phyloP scores from a whole-genome alignment of 2,797 vertebrate species.

The Argentina silus region DNA sequence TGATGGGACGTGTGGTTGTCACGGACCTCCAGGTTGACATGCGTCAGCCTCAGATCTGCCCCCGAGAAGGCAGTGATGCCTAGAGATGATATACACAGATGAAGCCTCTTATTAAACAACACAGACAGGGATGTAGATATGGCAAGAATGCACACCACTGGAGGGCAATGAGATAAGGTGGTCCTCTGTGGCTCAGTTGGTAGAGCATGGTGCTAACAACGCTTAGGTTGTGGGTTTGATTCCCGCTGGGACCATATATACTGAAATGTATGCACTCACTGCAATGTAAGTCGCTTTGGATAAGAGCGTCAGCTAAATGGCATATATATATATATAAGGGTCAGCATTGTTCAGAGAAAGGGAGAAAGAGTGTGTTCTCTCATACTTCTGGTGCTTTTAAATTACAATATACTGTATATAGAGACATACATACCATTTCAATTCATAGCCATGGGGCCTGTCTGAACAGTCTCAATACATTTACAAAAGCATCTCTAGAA shows the following conservation, averaged over 20 bases:
- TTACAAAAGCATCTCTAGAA: neutral
- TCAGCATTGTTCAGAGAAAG: neutral
- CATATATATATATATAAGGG: too few relatives aligned
- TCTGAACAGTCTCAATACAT: neutral
- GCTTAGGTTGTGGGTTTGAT: too few relatives aligned
- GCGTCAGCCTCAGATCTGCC: slow-evolving; percentile 38
- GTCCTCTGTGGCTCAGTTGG: too few relatives aligned
- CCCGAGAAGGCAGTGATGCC: neutral
- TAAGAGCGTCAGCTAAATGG: too few relatives aligned
- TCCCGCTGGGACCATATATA: too few relatives aligned
- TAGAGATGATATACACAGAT: slow-evolving; percentile 18
- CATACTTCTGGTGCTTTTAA: neutral
- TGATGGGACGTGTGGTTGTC: slow-evolving; percentile 63
- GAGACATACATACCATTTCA: neutral
- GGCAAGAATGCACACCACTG: neutral
- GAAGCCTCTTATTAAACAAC: neutral
- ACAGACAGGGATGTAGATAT: neutral
- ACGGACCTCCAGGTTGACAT: slow-evolving; percentile 53
- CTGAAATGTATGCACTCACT: too few relatives aligned
- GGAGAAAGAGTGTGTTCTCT: neutral
- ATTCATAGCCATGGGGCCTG: neutral
- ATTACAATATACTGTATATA: neutral
- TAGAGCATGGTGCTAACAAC: too few relatives aligned
- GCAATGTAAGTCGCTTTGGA: too few relatives aligned
- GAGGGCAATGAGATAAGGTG: neutral